These are phyloP conservation scores for Drosophila malerkotliana DNA, from an alignment of 1,140 invertebrate species.

Conservation along the genomic window DNA sequence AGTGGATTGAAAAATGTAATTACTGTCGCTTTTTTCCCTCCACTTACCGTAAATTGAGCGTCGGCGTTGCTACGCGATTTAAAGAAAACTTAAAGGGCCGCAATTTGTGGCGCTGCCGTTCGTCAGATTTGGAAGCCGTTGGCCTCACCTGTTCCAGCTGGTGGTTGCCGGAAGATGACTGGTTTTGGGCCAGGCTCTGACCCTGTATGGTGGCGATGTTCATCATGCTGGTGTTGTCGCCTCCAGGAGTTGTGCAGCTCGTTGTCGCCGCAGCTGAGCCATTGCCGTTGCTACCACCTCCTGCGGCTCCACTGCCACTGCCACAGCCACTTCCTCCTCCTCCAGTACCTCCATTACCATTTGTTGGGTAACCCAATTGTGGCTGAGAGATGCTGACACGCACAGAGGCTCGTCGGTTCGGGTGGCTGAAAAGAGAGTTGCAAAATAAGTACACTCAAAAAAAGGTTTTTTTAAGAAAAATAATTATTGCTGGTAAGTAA, in stretches of 20 bases:
- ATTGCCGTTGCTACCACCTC: constrained; percentile 49
- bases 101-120: constrained; percentile 86
- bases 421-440: constrained; percentile 57
- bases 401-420: constrained; percentile 76
- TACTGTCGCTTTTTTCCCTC: constrained; percentile 6
- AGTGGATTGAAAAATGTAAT: constrained; percentile 8
- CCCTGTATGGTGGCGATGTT: constrained; percentile 65
- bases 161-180: constrained; percentile 33
- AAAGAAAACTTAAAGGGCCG: constrained; percentile 88
- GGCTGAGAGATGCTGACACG: constrained; percentile 70
- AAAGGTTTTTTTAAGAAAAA: background rate
- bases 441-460: background rate
- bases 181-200: constrained; percentile 13
- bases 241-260: constrained; percentile 54
- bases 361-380: constrained; percentile 70
- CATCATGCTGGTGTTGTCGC: constrained; percentile 44
- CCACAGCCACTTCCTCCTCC: constrained; percentile 6
- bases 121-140: constrained; percentile 84
- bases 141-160: constrained; percentile 42
- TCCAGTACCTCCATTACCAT: constrained; percentile 43
- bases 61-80: constrained; percentile 86
- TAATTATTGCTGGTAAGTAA: background rate
- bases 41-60: constrained; percentile 86
- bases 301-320: background rate
- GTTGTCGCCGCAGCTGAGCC: constrained; percentile 80